These are phyloP conservation scores for Megalops atlanticus DNA, from an alignment of 2,113 vertebrate species.

Conservation along the genomic window DNA sequence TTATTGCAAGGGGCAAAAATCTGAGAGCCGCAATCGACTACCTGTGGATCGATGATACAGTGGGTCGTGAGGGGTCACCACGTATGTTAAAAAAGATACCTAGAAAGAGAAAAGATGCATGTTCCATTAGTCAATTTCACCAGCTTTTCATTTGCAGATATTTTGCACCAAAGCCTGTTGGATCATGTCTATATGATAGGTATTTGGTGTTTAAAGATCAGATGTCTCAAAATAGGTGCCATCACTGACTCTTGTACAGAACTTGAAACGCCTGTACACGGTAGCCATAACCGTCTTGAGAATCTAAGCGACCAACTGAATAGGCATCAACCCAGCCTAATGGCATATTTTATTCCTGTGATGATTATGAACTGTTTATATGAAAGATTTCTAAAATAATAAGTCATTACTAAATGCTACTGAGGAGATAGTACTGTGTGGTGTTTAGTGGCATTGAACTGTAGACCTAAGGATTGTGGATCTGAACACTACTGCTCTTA, in stretches of 20 bases:
- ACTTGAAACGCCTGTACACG: not conserved
- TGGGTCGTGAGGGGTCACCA: conserved; percentile 53
- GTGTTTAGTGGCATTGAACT: not conserved
- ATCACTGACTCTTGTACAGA: not conserved
- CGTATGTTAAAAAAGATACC: conserved; percentile 44
- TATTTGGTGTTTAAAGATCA: too few species aligned
- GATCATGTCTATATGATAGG: too few species aligned
- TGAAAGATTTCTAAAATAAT: too few species aligned
- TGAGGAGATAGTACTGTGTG: too few species aligned
- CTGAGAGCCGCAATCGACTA: conserved; percentile 60
- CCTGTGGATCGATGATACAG: conserved; percentile 58
- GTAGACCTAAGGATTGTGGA: not conserved
- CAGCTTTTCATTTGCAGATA: not conserved
- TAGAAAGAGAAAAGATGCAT: conserved; percentile 22
- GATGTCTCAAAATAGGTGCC: not conserved
- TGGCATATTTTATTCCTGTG: not conserved
- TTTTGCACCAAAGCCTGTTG: not conserved
- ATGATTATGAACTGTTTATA: too few species aligned
- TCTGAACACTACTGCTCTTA: not conserved
- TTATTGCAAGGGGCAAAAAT: conserved; percentile 65
- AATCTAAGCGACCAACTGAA: too few species aligned
- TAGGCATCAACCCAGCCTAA: too few species aligned
- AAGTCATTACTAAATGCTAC: too few species aligned
- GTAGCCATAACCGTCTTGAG: not conserved
- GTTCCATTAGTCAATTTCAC: not conserved